Evolutionary conservation across 2,888 invertebrate genomes (phyloP), one percentile per base, ranked within the genome.

Genomic region (Crepidodera aurea): DNA sequence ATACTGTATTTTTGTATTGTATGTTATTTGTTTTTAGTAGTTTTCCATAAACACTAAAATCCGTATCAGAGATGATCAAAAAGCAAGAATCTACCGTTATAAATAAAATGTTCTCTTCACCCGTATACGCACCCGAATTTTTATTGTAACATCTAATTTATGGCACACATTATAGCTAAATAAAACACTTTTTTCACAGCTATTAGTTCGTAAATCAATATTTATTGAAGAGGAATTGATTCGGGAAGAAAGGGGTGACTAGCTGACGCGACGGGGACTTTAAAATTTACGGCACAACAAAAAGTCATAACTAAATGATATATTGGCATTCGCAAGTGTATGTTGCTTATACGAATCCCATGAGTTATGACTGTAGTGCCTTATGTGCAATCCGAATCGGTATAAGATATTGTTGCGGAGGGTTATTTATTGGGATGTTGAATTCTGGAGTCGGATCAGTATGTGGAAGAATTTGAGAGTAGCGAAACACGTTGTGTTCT

Each of bases 181-280:
- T 78, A 77, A 78, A 77, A 75, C 72, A 78, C 76, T 77, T 78
- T 75, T 72, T 75, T 72, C 70, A 68, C 70, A 67, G 71, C 74
- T 68, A 74, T 75, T 74, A 78, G 77, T 78, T 71, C 78, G 78
- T 78, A 78, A 78, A 78, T 78, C 78, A 78, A 77, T 76, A 77
- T 78, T 78, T 78, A 78, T 78, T 74, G 78, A 74, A 68, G 71
- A 70, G 75, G 74, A 76, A 78, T 77, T 76, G 77, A 76, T 76
- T 73, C 68, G 71, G 66, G 69, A 57, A 65, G 64, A 60, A 68
- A 70, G 69, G 69, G 69, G 68, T 64, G 60, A 62, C 67, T 67
- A 67, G 69, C 70, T 64, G 62, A 61, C 18, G 10, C 27, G 29
- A 32, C 29, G 37, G 69, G 44, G 55, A 75, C 62, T 77, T 77